phyloP scores from a whole-genome alignment of 2,113 vertebrate genomes.

The Cygnus atratus region DNA sequence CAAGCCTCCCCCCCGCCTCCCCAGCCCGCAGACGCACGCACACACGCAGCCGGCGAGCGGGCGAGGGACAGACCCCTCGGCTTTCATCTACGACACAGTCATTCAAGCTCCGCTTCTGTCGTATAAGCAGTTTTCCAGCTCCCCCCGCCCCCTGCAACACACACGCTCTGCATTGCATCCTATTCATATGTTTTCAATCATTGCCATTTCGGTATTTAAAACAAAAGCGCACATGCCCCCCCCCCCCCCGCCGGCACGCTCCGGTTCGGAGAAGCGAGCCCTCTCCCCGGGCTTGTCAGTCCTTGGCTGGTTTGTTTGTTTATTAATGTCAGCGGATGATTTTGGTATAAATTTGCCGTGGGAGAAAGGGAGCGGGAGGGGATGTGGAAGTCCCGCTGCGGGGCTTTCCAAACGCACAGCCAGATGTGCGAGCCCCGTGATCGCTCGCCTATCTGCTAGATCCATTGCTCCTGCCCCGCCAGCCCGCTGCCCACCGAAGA shows the following conservation, averaged over 20 bases:
- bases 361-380: constrained; percentile 34
- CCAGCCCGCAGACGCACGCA: not conserved
- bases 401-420: constrained; percentile 30
- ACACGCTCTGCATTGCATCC: constrained; percentile 42
- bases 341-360: not conserved
- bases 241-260: not conserved
- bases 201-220: constrained; percentile 49
- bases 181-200: constrained; percentile 63
- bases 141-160: not conserved
- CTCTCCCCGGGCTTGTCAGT: not conserved
- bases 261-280: not conserved
- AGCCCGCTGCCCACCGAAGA: not conserved
- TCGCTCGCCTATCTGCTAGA: not conserved
- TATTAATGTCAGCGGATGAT: constrained; percentile 13
- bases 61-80: constrained; percentile 3
- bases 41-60: not conserved
- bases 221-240: constrained; percentile 33
- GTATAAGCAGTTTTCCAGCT: constrained; percentile 66
- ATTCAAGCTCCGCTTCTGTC: constrained; percentile 64
- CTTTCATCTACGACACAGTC: constrained; percentile 50
- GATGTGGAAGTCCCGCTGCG: constrained; percentile 1
- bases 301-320: constrained; percentile 34
- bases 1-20: not conserved
- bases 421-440: constrained; percentile 43
- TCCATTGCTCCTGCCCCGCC: constrained; percentile 17